These are phyloP conservation scores for Whitmania pigra DNA, from an alignment of 1,140 invertebrate species.

Conservation along the genomic window DNA sequence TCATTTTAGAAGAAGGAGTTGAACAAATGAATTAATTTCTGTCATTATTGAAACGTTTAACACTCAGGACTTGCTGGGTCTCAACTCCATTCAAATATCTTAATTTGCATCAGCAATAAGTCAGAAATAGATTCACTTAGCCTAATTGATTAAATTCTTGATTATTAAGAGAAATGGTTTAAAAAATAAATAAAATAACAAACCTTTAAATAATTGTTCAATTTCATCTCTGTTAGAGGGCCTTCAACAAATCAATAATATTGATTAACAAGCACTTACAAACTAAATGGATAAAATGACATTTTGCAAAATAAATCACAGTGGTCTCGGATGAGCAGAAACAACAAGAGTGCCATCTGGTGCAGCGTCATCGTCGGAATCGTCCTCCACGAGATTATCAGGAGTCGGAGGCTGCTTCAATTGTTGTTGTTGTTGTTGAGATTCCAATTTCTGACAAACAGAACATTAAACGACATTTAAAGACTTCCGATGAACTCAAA, in stretches of 20 bases:
- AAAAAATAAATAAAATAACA: not conserved
- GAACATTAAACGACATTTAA: not conserved
- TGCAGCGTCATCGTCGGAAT: constrained; percentile 38
- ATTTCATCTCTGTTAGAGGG: constrained; percentile 2
- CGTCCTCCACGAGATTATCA: constrained; percentile 39
- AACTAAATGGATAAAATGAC: not conserved
- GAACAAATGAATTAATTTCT: too few relatives aligned
- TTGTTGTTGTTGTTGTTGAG: not conserved
- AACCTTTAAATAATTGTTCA: constrained; percentile 8
- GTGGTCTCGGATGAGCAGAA: constrained; percentile 85
- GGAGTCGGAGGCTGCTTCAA: constrained; percentile 1
- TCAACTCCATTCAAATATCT: too few relatives aligned
- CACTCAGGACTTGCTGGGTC: too few relatives aligned
- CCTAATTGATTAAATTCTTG: too few relatives aligned
- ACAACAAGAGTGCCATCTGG: constrained; percentile 83
- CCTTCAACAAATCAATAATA: not conserved
- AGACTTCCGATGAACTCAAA: too few relatives aligned
- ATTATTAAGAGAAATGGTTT: too few relatives aligned
- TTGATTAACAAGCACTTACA: not conserved
- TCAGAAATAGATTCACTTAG: too few relatives aligned
- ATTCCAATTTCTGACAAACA: constrained; percentile 8
- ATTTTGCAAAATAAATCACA: constrained; percentile 54
- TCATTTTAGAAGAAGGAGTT: too few relatives aligned
- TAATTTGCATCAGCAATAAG: too few relatives aligned
- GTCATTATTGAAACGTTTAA: too few relatives aligned